Conservation (phyloP, 2,888 invertebrate species). For the Temnothorax unifasciatus region DNA sequence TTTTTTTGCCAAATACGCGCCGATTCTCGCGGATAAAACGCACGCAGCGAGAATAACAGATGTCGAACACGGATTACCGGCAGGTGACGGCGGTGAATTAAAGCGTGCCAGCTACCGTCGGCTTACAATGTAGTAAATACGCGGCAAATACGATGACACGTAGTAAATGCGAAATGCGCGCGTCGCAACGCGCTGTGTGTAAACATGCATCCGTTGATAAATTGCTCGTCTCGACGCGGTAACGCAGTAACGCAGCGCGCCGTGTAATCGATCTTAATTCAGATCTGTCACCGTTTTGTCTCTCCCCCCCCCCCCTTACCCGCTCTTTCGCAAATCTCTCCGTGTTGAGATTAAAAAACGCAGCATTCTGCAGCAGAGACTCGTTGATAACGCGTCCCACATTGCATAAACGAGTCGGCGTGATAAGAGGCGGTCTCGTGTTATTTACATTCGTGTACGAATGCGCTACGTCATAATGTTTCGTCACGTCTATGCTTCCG, state of each 20-base stretch:
- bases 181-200: conserved; percentile 13
- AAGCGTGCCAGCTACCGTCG: conserved; percentile 23
- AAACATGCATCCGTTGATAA: conserved; percentile 44
- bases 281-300: conserved; percentile 56
- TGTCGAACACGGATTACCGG: conserved; percentile 39
- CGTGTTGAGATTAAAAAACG: conserved; percentile 68
- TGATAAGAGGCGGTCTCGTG: conserved; percentile 67
- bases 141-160: conserved; percentile 46
- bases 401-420: conserved; percentile 66
- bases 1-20: not conserved
- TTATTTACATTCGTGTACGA: conserved; percentile 67
- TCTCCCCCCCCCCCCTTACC: not conserved
- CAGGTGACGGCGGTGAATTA: conserved; percentile 4
- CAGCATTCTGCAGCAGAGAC: conserved; percentile 69
- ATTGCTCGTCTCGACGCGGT: conserved; percentile 30
- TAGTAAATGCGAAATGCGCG: conserved; percentile 45
- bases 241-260: conserved; percentile 15
- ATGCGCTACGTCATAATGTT: conserved; percentile 63
- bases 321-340: conserved; percentile 49
- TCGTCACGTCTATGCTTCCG: conserved; percentile 15
- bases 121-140: conserved; percentile 41
- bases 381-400: conserved; percentile 73
- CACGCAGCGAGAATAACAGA: conserved; percentile 29
- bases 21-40: conserved; percentile 21
- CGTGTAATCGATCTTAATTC: conserved; percentile 72